Conservation (phyloP, 2,113 vertebrate genomes). For the Syngnathus typhle region DNA sequence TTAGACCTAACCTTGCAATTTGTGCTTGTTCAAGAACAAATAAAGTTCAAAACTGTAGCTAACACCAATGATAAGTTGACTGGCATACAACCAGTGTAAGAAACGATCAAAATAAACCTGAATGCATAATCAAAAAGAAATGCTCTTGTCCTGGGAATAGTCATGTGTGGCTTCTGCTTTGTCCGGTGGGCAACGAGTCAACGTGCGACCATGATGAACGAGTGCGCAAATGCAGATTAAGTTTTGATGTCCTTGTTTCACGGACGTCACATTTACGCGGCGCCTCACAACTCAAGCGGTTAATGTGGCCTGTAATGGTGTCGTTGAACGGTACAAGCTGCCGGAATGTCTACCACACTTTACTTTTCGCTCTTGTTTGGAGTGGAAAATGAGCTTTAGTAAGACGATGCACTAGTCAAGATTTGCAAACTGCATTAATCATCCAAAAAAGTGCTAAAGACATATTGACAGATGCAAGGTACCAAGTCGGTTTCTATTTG, state of each 20-base stretch:
- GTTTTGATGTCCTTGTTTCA: neutral
- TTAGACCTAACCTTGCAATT: too few relatives aligned
- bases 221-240: slow-evolving; percentile 1
- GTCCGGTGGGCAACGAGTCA: neutral
- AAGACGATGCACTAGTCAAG: neutral
- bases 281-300: neutral
- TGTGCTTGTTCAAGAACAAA: too few relatives aligned
- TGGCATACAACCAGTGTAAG: too few relatives aligned
- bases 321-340: slow-evolving; percentile 5
- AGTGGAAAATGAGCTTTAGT: neutral
- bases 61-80: too few relatives aligned
- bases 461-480: neutral
- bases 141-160: neutral
- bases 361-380: neutral
- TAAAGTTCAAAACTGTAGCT: too few relatives aligned
- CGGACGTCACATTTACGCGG: neutral
- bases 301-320: neutral
- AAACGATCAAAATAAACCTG: too few relatives aligned
- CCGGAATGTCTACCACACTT: neutral
- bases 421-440: neutral
- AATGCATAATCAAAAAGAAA: too few relatives aligned
- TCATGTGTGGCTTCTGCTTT: neutral
- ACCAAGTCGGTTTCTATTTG: neutral
- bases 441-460: too few relatives aligned
- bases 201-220: neutral